phyloP scores from a whole-genome alignment of 2,113 vertebrate genomes.

The Entelurus aequoreus region DNA sequence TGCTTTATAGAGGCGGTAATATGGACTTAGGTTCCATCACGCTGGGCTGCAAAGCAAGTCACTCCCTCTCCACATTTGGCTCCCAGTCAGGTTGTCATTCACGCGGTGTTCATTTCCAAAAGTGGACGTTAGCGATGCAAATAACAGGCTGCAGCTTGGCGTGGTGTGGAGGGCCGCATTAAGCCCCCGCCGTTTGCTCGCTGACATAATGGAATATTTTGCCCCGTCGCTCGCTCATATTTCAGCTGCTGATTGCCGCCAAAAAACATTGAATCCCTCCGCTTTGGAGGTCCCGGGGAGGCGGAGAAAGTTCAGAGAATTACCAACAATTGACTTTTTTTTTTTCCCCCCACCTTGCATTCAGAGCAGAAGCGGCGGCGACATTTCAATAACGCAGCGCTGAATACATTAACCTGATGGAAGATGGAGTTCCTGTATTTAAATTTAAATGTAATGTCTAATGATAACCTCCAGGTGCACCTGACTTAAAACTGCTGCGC shows the following conservation, averaged over 20 bases:
- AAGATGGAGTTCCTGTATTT: conserved; percentile 47
- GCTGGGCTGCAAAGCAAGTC: conserved; percentile 36
- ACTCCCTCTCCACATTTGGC: conserved; percentile 39
- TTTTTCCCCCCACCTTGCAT: background rate
- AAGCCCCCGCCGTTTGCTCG: conserved; percentile 45
- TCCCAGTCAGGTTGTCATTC: conserved; percentile 56
- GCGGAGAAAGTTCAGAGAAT: conserved; percentile 45
- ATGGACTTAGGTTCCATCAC: conserved; percentile 61
- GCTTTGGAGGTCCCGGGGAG: conserved; percentile 41
- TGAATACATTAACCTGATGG: conserved; percentile 58
- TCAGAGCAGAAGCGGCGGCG: conserved; percentile 33
- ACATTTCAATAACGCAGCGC: conserved; percentile 50
- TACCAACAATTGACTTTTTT: conserved; percentile 36
- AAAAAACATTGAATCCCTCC: conserved; percentile 35
- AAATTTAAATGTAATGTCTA: conserved; percentile 61
- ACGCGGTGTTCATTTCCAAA: conserved; percentile 63
- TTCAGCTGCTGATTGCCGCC: conserved; percentile 50
- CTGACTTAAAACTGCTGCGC: conserved; percentile 63
- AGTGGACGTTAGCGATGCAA: conserved; percentile 70
- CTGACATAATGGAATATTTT: conserved; percentile 40
- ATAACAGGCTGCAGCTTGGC: conserved; percentile 63
- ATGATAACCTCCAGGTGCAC: conserved; percentile 61
- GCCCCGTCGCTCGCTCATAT: conserved; percentile 50
- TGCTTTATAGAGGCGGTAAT: conserved; percentile 61
- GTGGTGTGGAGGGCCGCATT: conserved; percentile 55